phyloP scores from a whole-genome alignment of 2,888 invertebrate genomes.

The Latrodectus hesperus region DNA sequence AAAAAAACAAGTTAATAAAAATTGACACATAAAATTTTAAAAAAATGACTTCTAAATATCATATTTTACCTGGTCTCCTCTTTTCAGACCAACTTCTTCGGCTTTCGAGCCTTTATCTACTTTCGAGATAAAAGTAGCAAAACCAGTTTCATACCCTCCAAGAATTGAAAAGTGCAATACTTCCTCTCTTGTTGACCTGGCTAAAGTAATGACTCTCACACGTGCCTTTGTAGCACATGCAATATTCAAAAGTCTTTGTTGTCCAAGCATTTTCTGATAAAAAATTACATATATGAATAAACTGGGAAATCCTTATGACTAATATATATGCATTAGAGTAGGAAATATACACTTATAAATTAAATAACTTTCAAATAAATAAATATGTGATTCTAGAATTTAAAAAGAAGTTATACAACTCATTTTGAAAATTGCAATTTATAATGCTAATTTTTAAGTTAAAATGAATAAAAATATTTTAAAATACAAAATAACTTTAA shows the following conservation, averaged over 20 bases:
- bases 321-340: too few species aligned
- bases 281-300: not conserved
- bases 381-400: too few species aligned
- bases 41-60: not conserved
- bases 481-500: too few species aligned
- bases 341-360: too few species aligned
- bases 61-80: conserved; percentile 86
- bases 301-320: too few species aligned
- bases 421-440: too few species aligned
- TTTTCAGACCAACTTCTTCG: conserved; percentile 94
- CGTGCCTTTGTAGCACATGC: conserved; percentile 98
- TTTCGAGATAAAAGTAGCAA: conserved; percentile 95
- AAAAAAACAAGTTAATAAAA: too few species aligned
- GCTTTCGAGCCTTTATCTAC: conserved; percentile 95
- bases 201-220: conserved; percentile 91
- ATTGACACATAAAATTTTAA: too few species aligned
- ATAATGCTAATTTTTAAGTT: too few species aligned
- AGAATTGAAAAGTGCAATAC: conserved; percentile 91
- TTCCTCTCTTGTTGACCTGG: conserved; percentile 94
- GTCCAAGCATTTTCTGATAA: conserved; percentile 84
- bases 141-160: conserved; percentile 93
- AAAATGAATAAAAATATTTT: too few species aligned
- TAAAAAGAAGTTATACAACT: too few species aligned
- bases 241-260: conserved; percentile 86
- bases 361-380: too few species aligned